phyloP scores from a whole-genome alignment of 2,113 vertebrate species.

The Gopherus flavomarginatus region DNA sequence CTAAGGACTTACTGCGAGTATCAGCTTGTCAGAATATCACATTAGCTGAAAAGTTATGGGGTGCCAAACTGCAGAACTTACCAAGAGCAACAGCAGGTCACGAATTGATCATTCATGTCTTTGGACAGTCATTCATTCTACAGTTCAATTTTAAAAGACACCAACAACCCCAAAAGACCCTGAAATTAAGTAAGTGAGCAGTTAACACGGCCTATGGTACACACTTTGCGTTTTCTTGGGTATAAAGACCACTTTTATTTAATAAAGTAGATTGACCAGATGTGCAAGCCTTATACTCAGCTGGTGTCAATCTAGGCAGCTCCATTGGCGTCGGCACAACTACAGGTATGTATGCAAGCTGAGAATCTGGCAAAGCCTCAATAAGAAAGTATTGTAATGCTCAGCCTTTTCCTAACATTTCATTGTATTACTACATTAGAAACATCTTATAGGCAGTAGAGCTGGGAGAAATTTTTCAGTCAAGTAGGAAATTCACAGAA shows the following conservation, averaged over 20 bases:
- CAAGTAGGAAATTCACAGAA: not conserved
- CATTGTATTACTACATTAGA: no score
- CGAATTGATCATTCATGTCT: not conserved
- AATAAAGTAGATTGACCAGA: accelerated
- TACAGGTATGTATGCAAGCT: accelerated
- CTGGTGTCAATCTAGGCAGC: accelerated
- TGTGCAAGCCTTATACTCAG: not conserved
- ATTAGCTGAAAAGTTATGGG: not conserved
- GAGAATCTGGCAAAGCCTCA: not conserved
- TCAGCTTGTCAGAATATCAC: not conserved
- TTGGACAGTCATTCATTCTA: not conserved
- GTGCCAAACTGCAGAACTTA: not conserved
- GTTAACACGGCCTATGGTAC: not conserved
- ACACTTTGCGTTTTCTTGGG: not conserved
- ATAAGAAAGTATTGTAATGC: not conserved
- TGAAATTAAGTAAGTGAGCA: not conserved
- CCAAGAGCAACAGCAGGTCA: not conserved
- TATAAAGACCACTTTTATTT: constrained; percentile 42
- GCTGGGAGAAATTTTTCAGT: not conserved
- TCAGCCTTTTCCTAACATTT: not conserved
- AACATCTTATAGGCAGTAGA: not conserved
- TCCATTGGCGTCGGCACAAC: accelerated
- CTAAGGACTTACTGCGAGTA: not conserved
- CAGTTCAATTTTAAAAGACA: accelerated
- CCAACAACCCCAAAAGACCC: not conserved